phyloP scores from a whole-genome alignment of 92 coral and sea anemone genomes.

The Epizoanthus ramosus region DNA sequence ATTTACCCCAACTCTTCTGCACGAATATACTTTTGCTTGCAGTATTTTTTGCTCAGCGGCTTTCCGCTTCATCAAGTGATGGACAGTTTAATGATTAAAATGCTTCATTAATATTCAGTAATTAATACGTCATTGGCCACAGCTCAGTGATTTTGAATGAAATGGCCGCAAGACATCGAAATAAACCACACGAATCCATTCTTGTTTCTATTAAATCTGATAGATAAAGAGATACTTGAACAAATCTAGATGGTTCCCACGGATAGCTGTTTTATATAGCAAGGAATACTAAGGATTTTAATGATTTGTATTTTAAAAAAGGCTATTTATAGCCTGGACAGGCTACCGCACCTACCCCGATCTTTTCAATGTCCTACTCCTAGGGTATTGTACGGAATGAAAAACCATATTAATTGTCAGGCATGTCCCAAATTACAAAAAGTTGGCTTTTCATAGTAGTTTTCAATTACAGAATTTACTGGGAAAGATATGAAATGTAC shows the following conservation, averaged over 20 bases:
- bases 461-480: no score
- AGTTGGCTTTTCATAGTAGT: no score
- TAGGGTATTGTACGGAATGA: no score
- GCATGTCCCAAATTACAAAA: no score
- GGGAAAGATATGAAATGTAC: no score
- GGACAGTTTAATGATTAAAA: not conserved
- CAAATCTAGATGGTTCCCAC: conserved; percentile 28
- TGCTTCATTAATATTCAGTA: conserved; percentile 4
- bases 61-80: conserved; percentile 54
- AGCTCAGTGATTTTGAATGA: not conserved
- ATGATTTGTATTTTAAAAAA: no score
- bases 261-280: not conserved
- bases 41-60: conserved; percentile 62
- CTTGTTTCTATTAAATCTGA: not conserved
- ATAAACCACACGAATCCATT: not conserved
- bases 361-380: no score
- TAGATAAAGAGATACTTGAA: not conserved
- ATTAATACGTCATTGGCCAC: conserved; percentile 10
- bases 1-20: not conserved
- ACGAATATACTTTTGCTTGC: not conserved
- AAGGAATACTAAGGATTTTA: no score
- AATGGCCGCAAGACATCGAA: conserved; percentile 1
- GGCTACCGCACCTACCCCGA: no score
- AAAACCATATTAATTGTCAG: no score
- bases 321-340: no score